Base-by-base conservation (phyloP, 2,113 vertebrate genomes). In the Mormoops blainvillei region DNA sequence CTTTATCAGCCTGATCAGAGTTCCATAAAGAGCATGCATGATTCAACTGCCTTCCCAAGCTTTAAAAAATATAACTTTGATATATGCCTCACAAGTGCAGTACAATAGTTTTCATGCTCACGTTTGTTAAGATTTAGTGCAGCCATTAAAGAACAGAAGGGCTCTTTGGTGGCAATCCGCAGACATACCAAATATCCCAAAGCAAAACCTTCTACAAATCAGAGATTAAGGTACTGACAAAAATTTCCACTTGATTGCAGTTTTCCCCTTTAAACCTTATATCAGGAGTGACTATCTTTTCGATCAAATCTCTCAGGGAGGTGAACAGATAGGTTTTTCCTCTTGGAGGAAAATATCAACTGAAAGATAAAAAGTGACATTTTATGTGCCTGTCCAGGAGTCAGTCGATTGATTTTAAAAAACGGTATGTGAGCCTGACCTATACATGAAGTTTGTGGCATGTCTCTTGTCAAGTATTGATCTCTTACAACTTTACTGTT, bases 51-150 rank as follows among this genome's bases (percentile, higher is more conserved):
- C 97, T 98, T 98, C 98, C 98, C 86, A 90, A 97, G 98, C 97
- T 98, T 98, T 98, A 98, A 98, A 98, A 98, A 98, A 98, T 98
- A 98, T 95, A 96, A 98, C 98, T 99, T 98, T 98, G 98, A 99
- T 99, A 98, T 98, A 98, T 98, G 97, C 92, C 97, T 98, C 97
- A 97, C 98, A 98, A 98, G 98, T 97, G 97, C 90, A 95, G 97
- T 98, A 98, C 98, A 98, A 99, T 98, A 98, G 98, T 98, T 98
- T 98, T 98, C 98, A 98, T 98, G 98, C 98, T 99, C 98, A 98
- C 98, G 98, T 99, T 99, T 99, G 98, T 98, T 98, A 99, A 99
- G 98, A 99, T 98, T 99, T 98, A 98, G 97, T 98, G 97, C 94
- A 96, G 93, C 97, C 97, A 98, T 98, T 98, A 98, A 98, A 98